A percentile compares a stretch with the other conserved stretches of the same genome.
These are phyloP conservation scores for Rhagoletis pomonella DNA, from an alignment of 1,140 invertebrate genomes.

Conservation along the genomic window DNA sequence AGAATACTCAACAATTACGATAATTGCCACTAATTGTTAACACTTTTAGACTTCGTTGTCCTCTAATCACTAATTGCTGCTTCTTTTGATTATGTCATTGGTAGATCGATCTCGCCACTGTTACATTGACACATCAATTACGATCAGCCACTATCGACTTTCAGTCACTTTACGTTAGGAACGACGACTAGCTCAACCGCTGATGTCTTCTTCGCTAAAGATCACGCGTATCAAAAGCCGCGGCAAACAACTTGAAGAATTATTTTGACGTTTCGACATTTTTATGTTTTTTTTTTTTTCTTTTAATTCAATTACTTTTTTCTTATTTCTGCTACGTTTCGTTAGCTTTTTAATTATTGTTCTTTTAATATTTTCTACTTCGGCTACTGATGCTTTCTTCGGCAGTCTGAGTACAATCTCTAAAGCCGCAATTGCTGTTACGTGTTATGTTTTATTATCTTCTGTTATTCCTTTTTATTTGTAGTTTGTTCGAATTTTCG, in stretches of 20 bases:
- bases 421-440: neutral
- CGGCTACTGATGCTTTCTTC: neutral
- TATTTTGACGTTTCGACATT: conserved; percentile 38
- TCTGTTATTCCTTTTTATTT: conserved; percentile 23
- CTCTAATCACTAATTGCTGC: neutral
- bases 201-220: conserved; percentile 9
- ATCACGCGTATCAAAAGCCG: conserved; percentile 1
- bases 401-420: neutral
- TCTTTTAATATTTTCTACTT: neutral
- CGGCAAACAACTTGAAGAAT: neutral
- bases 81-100: conserved; percentile 16
- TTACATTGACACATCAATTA: neutral
- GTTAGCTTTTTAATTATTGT: conserved; percentile 22
- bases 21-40: conserved; percentile 24
- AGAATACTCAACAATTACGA: neutral
- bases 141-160: neutral
- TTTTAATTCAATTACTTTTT: conserved; percentile 5
- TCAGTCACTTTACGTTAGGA: too few species aligned
- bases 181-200: neutral
- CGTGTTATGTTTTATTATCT: conserved; percentile 30
- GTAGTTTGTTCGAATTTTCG: conserved; percentile 48
- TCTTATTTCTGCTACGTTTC: neutral
- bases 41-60: neutral
- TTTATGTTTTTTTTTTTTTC: conserved; percentile 8
- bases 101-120: too few species aligned